phyloP scores from a whole-genome alignment of 2,113 vertebrate genomes.

The Abramis brama region DNA sequence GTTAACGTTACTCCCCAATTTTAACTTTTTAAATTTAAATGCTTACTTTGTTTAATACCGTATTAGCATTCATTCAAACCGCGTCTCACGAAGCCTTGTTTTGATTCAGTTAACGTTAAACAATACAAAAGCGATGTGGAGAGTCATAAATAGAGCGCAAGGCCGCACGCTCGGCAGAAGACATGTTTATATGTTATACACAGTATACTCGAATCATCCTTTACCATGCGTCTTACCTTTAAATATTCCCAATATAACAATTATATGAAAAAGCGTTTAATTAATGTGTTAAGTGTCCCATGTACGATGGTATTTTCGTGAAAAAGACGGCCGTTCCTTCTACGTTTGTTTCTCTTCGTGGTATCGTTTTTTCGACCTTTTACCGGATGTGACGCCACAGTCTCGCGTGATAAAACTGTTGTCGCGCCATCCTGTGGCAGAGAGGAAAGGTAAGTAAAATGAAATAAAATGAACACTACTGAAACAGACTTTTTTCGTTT shows the following conservation, averaged over 20 bases:
- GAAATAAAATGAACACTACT: neutral
- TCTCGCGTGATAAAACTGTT: neutral
- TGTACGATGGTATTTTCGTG: neutral
- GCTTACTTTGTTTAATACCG: neutral
- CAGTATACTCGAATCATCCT: neutral
- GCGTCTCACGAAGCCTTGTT: neutral
- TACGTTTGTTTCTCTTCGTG: neutral
- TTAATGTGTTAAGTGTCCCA: neutral
- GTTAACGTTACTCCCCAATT: neutral
- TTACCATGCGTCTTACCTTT: neutral
- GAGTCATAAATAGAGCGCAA: neutral
- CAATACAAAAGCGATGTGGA: too few relatives aligned
- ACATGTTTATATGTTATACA: neutral
- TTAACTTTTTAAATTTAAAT: neutral
- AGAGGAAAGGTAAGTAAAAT: neutral
- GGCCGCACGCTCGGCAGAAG: conserved; percentile 23
- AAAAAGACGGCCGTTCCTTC: neutral
- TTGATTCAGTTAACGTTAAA: neutral
- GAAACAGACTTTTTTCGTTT: too few relatives aligned
- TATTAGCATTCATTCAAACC: neutral
- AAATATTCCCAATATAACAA: neutral
- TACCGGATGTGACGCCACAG: conserved; percentile 15
- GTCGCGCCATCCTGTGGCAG: neutral
- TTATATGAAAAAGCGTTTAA: neutral
- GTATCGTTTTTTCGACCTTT: neutral